These are phyloP conservation scores for Dynastes grantii DNA, from an alignment of 2,888 invertebrate genomes.

Conservation along the genomic window DNA sequence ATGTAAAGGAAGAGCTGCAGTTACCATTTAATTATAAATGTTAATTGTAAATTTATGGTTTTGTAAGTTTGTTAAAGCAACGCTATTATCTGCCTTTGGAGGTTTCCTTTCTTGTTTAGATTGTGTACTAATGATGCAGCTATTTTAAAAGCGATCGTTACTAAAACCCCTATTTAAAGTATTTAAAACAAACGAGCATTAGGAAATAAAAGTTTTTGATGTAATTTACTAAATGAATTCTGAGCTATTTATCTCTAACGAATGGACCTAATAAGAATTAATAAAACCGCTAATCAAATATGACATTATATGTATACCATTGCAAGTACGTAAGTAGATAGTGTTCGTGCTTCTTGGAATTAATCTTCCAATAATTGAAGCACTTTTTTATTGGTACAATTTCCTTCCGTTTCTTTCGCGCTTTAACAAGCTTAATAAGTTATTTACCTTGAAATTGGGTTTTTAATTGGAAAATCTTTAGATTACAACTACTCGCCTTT, in stretches of 20 bases:
- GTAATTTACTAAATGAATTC: not conserved
- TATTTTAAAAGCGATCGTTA: no score
- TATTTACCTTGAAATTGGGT: not conserved
- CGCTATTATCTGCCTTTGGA: no score
- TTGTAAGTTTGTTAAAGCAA: no score
- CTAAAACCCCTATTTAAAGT: no score
- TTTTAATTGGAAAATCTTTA: not conserved
- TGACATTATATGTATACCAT: not conserved
- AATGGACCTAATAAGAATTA: constrained; percentile 18
- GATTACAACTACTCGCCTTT: no score
- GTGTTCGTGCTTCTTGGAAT: not conserved
- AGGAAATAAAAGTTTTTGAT: not conserved
- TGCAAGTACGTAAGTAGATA: not conserved
- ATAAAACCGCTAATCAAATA: constrained; percentile 13
- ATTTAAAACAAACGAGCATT: no score
- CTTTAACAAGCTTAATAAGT: not conserved
- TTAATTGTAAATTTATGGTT: no score
- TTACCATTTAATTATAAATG: no score
- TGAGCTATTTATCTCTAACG: not conserved
- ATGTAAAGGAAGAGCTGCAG: no score
- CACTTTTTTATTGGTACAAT: not conserved
- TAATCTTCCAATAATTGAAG: constrained; percentile 3
- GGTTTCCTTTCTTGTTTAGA: no score
- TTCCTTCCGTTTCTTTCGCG: no score
- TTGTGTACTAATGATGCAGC: no score